phyloP scores from a whole-genome alignment of 2,797 vertebrate species.

The Cirrhinus mrigala region DNA sequence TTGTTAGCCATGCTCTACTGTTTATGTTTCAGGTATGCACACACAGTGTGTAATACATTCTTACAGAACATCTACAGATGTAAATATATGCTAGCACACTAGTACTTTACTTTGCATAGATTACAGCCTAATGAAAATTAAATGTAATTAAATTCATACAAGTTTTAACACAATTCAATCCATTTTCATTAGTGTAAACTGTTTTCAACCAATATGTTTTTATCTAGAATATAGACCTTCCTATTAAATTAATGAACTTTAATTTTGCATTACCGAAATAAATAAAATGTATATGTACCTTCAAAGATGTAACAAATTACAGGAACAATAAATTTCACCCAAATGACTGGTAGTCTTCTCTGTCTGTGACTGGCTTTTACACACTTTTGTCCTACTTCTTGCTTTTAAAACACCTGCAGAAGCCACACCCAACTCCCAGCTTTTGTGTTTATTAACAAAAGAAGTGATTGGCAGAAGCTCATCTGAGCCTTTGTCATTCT shows the following conservation, averaged over 20 bases:
- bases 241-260: not conserved
- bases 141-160: not conserved
- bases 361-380: not conserved
- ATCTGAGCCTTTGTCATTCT: not conserved
- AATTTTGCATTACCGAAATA: not conserved
- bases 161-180: not conserved
- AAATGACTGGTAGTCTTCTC: not conserved
- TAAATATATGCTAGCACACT: not conserved
- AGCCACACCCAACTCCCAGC: not conserved
- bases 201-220: not conserved
- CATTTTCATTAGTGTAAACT: not conserved
- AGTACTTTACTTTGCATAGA: not conserved
- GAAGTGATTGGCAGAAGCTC: not conserved
- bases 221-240: not conserved
- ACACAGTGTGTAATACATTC: not conserved
- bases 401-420: not conserved
- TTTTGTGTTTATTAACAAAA: not conserved
- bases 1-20: not conserved
- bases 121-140: not conserved
- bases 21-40: not conserved
- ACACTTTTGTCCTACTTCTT: not conserved
- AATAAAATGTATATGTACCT: not conserved
- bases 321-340: not conserved
- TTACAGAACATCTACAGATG: not conserved
- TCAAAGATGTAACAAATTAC: not conserved